Evolutionary conservation across 2,113 vertebrate species (phyloP).

Genomic region (Pan troglodytes): NHGRI_mPanTro3-v2.1_pri NC_072410.2:77426001-77426500

Average conservation of each 20-base stretch:
- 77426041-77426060: background rate
- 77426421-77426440: background rate
- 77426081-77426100: background rate
- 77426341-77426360: background rate
- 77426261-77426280: background rate
- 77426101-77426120: background rate
- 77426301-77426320: background rate
- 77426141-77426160: background rate
- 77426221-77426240: background rate
- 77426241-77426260: background rate
- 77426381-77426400: background rate
- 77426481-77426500: background rate
- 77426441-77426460: background rate
- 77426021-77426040: background rate
- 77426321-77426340: background rate
- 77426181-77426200: conserved; percentile 8
- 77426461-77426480: background rate
- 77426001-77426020: background rate
- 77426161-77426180: background rate
- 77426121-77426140: background rate
- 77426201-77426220: background rate
- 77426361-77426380: background rate
- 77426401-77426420: background rate
- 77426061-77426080: background rate
- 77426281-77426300: background rate